Evolutionary conservation across 2,888 invertebrate genomes (phyloP).

Genomic region (Xanthorhoe spadicearia): DNA sequence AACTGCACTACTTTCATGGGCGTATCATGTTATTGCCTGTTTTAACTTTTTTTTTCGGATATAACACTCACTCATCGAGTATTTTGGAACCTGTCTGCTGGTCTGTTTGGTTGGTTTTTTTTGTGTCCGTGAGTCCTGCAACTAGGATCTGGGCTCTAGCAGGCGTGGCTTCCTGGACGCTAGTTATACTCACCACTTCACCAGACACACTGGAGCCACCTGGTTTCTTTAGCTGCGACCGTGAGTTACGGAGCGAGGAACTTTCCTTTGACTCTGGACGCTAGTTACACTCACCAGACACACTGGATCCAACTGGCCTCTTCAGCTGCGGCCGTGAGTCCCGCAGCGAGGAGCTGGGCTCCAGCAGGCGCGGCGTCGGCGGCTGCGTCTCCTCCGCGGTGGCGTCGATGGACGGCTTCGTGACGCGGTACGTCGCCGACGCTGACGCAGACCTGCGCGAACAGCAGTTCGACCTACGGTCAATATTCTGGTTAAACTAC

Average conservation of each 20-base stretch:
- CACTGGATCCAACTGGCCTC: conserved; percentile 84
- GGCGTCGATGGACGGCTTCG: conserved; percentile 79
- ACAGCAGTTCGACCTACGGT: conserved; percentile 72
- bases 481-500: conserved; percentile 33
- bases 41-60: neutral
- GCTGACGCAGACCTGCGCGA: conserved; percentile 86
- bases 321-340: conserved; percentile 75
- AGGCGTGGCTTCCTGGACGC: no score
- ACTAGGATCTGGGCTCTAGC: no score
- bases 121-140: no score
- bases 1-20: neutral
- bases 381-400: conserved; percentile 60
- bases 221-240: no score
- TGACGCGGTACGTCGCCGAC: conserved; percentile 87
- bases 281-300: conserved; percentile 83
- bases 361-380: conserved; percentile 62
- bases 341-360: conserved; percentile 64
- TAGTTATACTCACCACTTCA: no score
- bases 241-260: neutral
- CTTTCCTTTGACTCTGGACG: no score
- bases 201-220: no score
- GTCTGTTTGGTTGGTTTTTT: no score
- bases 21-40: neutral
- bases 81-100: no score
- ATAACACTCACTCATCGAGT: no score